Conservation (phyloP, 1,140 invertebrate species). For the Hydropsyche tenuis region DNA sequence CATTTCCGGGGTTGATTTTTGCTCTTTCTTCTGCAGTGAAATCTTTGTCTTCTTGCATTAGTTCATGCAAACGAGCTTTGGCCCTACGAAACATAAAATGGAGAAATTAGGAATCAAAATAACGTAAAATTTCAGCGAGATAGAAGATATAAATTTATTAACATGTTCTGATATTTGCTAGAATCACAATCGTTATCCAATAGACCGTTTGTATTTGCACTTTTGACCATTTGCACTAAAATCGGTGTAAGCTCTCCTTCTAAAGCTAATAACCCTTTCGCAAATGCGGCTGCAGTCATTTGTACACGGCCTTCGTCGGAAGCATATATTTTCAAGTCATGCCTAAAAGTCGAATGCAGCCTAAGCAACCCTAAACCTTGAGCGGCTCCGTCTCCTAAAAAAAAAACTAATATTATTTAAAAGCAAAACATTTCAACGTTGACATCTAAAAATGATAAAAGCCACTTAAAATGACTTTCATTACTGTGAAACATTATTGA, state of each 20-base stretch:
- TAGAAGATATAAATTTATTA: constrained; percentile 56
- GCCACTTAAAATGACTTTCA: no score
- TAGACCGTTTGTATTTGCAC: constrained; percentile 97
- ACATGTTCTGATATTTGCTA: constrained; percentile 95
- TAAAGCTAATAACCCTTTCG: constrained; percentile 94
- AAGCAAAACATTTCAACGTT: no score
- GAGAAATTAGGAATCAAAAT: no score
- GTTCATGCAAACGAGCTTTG: constrained; percentile 90
- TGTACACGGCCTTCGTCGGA: constrained; percentile 99
- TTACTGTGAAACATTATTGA: no score
- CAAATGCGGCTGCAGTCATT: constrained; percentile 99
- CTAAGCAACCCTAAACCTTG: constrained; percentile 92
- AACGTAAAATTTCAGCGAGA: background rate
- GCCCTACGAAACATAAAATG: constrained; percentile 82
- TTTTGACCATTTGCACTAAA: constrained; percentile 99
- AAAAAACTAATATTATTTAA: background rate
- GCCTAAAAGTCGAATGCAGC: constrained; percentile 96
- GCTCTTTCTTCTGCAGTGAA: constrained; percentile 86
- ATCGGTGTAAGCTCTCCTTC: constrained; percentile 99
- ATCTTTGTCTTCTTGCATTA: constrained; percentile 90
- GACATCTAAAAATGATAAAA: no score
- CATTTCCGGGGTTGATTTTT: constrained; percentile 88
- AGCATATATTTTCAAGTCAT: constrained; percentile 99
- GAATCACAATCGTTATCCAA: constrained; percentile 98
- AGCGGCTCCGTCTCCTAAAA: constrained; percentile 82